These are phyloP conservation scores for Saccostrea glomerata DNA, from an alignment of 1,140 invertebrate species.

Conservation along the genomic window DNA sequence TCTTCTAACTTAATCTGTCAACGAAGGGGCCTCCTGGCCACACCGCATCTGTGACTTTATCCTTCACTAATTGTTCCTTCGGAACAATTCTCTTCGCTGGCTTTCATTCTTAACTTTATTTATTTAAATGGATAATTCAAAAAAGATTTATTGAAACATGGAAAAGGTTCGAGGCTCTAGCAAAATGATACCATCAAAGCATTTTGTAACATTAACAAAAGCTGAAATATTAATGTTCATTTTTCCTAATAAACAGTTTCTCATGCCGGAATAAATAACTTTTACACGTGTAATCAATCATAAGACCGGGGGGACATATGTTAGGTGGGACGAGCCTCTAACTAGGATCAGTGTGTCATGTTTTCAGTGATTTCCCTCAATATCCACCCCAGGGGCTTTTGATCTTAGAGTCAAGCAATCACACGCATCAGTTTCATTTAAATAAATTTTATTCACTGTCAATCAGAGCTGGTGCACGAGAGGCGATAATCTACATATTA, in stretches of 20 bases:
- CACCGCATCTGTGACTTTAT: neutral
- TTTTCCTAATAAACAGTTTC: neutral
- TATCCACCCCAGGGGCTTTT: constrained; percentile 21
- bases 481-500: constrained; percentile 21
- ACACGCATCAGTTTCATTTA: constrained; percentile 36
- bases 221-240: neutral
- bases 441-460: constrained; percentile 35
- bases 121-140: constrained; percentile 6
- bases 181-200: constrained; percentile 6
- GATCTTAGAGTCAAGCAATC: constrained; percentile 21
- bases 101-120: neutral
- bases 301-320: neutral
- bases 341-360: constrained; percentile 15
- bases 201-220: constrained; percentile 25
- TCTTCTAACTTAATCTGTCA: neutral
- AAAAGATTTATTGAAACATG: neutral
- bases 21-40: neutral
- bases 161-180: neutral
- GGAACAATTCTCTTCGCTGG: neutral
- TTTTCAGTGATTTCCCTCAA: constrained; percentile 16
- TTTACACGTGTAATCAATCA: constrained; percentile 34
- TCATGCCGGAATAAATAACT: constrained; percentile 17
- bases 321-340: constrained; percentile 10
- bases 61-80: neutral
- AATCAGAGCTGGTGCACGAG: constrained; percentile 13